phyloP scores from a whole-genome alignment of 2,113 vertebrate species.

The Emydura subglobosa region DNA sequence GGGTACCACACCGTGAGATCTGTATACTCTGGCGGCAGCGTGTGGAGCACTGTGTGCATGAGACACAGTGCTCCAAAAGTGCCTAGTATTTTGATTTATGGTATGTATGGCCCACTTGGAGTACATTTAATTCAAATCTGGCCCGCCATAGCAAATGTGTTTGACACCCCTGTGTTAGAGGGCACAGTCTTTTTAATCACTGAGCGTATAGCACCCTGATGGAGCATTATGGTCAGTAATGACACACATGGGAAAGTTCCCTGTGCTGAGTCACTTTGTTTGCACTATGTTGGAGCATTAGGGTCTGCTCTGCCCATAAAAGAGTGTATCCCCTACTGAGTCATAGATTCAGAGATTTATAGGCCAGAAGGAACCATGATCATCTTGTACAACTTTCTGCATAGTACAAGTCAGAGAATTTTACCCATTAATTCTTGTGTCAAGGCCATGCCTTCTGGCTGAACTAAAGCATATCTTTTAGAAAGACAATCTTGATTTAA shows the following conservation, averaged over 20 bases:
- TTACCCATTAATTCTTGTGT: not conserved
- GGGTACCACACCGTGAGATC: no score
- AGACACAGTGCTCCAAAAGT: no score
- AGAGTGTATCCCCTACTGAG: not conserved
- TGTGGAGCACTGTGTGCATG: no score
- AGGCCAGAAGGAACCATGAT: not conserved
- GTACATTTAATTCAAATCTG: no score
- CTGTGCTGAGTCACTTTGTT: not conserved
- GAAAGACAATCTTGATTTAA: not conserved
- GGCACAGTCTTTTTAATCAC: not conserved
- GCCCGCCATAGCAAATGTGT: no score
- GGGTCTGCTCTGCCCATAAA: not conserved
- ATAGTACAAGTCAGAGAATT: not conserved
- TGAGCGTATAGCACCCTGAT: not conserved
- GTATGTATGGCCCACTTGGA: no score
- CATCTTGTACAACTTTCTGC: not conserved
- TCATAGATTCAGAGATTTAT: not conserved
- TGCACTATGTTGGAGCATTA: no score
- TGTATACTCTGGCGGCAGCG: no score
- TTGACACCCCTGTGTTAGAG: not conserved
- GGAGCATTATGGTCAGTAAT: not conserved
- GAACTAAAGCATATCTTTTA: not conserved
- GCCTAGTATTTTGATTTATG: no score
- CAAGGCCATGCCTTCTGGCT: not conserved
- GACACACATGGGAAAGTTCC: not conserved